phyloP scores from a whole-genome alignment of 1,140 invertebrate species.

The Thalassaphorura encarpata region DNA sequence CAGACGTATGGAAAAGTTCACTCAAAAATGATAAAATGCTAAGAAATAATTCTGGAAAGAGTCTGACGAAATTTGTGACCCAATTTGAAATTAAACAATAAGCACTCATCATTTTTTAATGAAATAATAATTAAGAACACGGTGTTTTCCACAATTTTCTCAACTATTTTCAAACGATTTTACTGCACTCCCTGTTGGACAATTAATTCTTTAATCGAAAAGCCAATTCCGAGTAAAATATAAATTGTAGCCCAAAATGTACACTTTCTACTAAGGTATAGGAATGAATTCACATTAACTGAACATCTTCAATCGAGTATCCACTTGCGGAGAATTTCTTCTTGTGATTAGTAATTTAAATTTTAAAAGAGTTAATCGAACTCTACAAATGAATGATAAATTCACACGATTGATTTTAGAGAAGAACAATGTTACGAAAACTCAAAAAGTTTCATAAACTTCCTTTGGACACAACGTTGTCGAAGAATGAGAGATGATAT shows the following conservation, averaged over 20 bases:
- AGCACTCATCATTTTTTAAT: constrained; percentile 12
- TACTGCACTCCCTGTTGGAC: not conserved
- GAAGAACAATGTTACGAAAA: constrained; percentile 17
- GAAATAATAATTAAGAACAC: constrained; percentile 19
- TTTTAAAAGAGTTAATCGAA: constrained; percentile 5
- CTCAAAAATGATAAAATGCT: constrained; percentile 18
- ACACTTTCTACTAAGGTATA: constrained; percentile 18
- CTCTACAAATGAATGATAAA: constrained; percentile 27
- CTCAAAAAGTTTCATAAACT: constrained; percentile 18
- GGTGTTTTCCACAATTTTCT: constrained; percentile 16
- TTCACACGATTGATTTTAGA: constrained; percentile 23
- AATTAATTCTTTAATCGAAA: too few relatives aligned
- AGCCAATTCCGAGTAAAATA: constrained; percentile 14
- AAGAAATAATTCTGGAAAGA: constrained; percentile 28
- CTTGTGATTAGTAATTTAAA: constrained; percentile 12
- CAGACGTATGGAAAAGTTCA: constrained; percentile 14
- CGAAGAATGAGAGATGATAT: constrained; percentile 21
- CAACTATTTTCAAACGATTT: constrained; percentile 3
- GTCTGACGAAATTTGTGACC: constrained; percentile 23
- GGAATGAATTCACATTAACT: not conserved
- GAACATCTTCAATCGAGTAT: constrained; percentile 28
- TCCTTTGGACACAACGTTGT: constrained; percentile 20
- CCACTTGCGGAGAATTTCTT: constrained; percentile 17
- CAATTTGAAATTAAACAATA: constrained; percentile 24
- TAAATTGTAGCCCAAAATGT: constrained; percentile 13